Percentiles rank a stretch among this genome's conserved stretches.
phyloP scores from a whole-genome alignment of 2,797 vertebrate genomes.

The Hemibagrus guttatus region DNA sequence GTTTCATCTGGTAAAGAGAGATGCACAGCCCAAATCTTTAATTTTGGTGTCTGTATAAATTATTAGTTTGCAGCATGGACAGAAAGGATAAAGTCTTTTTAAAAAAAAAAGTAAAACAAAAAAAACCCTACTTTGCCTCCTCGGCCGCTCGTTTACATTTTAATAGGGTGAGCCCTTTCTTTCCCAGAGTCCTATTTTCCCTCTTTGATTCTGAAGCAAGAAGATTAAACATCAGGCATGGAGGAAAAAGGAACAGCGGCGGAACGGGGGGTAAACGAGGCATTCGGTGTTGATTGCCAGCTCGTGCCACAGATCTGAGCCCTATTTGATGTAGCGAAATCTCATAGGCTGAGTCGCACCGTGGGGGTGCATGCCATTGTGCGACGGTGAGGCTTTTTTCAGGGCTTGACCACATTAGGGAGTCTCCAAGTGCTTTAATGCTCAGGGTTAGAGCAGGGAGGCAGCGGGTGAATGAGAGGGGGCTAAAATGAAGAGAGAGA shows the following conservation, averaged over 20 bases:
- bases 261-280: conserved; percentile 55
- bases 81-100: conserved; percentile 52
- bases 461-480: background rate
- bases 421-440: conserved; percentile 40
- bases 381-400: conserved; percentile 35
- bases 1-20: background rate
- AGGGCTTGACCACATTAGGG: conserved; percentile 42
- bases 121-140: conserved; percentile 32
- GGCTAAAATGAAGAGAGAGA: background rate
- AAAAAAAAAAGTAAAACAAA: background rate
- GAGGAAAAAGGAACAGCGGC: background rate
- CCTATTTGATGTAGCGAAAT: conserved; percentile 60
- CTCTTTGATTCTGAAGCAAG: conserved; percentile 58
- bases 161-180: conserved; percentile 60
- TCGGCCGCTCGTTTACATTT: conserved; percentile 59
- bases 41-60: conserved; percentile 25
- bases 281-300: conserved; percentile 66
- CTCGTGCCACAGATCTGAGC: conserved; percentile 58
- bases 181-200: conserved; percentile 55
- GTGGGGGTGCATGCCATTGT: background rate
- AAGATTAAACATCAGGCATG: conserved; percentile 28
- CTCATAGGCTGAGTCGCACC: background rate
- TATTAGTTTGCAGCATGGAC: conserved; percentile 40
- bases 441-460: background rate
- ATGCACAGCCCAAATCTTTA: background rate